Evolutionary conservation across 2,797 vertebrate genomes (phyloP).

Genomic region (Rhinatrema bivittatum): DNA sequence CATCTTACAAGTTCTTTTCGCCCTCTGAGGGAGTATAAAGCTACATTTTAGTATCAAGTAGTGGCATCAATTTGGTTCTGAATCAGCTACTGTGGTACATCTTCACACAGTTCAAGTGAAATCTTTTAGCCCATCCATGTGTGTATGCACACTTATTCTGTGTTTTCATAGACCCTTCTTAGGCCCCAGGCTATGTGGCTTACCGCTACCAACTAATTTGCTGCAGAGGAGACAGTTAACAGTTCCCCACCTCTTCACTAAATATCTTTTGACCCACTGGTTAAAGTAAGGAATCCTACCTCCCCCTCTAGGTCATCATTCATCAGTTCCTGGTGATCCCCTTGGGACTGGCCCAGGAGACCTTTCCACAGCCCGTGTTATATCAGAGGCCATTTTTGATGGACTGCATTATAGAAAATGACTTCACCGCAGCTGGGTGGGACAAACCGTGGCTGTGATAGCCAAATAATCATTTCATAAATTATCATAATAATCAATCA

Average conservation of each 20-base stretch:
- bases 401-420: slow-evolving; percentile 58
- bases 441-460: slow-evolving; percentile 70
- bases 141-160: no score
- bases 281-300: slow-evolving; percentile 63
- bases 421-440: slow-evolving; percentile 42
- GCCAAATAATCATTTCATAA: slow-evolving; percentile 89
- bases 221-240: slow-evolving; percentile 42
- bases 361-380: slow-evolving; percentile 41
- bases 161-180: slow-evolving; percentile 11
- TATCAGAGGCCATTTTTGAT: slow-evolving; percentile 67
- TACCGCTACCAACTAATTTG: slow-evolving; percentile 36
- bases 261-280: slow-evolving; percentile 53
- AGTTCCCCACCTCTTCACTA: slow-evolving; percentile 33
- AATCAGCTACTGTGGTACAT: no score
- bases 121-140: background rate
- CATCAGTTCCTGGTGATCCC: slow-evolving; percentile 45
- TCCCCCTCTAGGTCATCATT: slow-evolving; percentile 60
- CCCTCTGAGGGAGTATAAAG: no score
- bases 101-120: fast-evolving
- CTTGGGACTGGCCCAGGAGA: slow-evolving; percentile 20
- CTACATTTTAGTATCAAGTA: no score
- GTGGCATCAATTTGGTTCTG: no score
- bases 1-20: no score
- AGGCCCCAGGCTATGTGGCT: slow-evolving; percentile 35
- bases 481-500: slow-evolving; percentile 97